phyloP scores from a whole-genome alignment of 2,888 invertebrate genomes.

The Pogonocherus hispidulus region DNA sequence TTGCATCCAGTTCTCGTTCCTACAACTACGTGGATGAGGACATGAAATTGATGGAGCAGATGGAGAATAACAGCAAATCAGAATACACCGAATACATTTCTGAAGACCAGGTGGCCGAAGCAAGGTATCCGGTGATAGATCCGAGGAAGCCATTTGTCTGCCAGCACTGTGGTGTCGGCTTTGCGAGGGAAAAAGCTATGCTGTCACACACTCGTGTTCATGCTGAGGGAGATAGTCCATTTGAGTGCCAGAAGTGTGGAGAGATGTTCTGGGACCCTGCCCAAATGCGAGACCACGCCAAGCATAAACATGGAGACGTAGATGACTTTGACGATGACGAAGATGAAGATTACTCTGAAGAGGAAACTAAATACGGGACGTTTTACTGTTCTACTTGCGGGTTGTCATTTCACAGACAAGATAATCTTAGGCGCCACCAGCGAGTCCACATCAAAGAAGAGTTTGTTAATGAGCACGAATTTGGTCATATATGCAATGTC shows the following conservation, averaged over 20 bases:
- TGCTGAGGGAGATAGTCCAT: slow-evolving; percentile 75
- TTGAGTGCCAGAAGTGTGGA: slow-evolving; percentile 84
- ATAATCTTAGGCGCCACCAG: slow-evolving; percentile 79
- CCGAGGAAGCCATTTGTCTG: slow-evolving; percentile 86
- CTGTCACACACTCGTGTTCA: slow-evolving; percentile 75
- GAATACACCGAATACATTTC: slow-evolving; percentile 61
- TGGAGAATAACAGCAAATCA: slow-evolving; percentile 64
- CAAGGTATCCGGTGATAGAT: slow-evolving; percentile 75
- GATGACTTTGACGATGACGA: slow-evolving; percentile 66
- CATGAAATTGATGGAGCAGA: slow-evolving; percentile 68
- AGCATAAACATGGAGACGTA: slow-evolving; percentile 72
- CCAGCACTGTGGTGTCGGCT: slow-evolving; percentile 79
- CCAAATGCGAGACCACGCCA: slow-evolving; percentile 74
- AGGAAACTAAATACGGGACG: slow-evolving; percentile 73
- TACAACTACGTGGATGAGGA: slow-evolving; percentile 71
- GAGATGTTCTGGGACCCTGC: slow-evolving; percentile 84
- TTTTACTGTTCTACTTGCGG: slow-evolving; percentile 82
- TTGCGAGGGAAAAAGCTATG: slow-evolving; percentile 86
- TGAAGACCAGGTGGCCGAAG: slow-evolving; percentile 46
- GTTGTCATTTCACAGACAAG: slow-evolving; percentile 83
- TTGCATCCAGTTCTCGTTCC: slow-evolving; percentile 62
- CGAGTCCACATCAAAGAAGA: slow-evolving; percentile 67
- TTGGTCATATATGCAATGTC: slow-evolving; percentile 81
- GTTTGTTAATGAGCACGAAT: slow-evolving; percentile 67
- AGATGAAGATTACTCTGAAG: slow-evolving; percentile 72